phyloP scores from a whole-genome alignment of 2,113 vertebrate species.

The Indicator maculatus region DNA sequence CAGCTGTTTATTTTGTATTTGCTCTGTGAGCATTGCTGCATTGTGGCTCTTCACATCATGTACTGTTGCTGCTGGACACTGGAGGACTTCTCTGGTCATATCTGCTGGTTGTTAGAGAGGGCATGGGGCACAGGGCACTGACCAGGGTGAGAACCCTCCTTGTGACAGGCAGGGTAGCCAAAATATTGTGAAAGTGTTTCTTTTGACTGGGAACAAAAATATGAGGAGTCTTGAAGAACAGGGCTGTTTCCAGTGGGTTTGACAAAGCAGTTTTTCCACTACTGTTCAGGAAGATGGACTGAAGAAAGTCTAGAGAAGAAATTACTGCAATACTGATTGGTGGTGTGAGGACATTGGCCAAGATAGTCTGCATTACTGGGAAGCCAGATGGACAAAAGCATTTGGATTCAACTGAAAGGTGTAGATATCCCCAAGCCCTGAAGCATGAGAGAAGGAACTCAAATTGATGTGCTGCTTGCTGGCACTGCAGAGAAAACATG shows the following conservation, averaged over 20 bases:
- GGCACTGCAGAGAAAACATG: background rate
- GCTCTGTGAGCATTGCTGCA: background rate
- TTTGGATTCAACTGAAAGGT: background rate
- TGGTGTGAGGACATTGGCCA: background rate
- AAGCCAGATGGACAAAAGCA: background rate
- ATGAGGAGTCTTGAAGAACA: fast-evolving
- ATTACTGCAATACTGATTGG: background rate
- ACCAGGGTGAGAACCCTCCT: background rate
- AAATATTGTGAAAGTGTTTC: background rate
- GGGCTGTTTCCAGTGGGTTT: background rate
- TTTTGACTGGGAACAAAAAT: background rate
- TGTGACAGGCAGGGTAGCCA: background rate
- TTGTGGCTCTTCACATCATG: too few species aligned
- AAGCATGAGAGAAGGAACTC: background rate
- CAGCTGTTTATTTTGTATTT: background rate
- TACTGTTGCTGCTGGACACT: background rate
- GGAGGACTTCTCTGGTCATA: background rate
- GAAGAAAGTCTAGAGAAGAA: background rate
- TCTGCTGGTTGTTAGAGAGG: background rate
- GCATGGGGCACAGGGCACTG: background rate
- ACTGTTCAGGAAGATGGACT: background rate
- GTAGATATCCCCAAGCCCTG: background rate
- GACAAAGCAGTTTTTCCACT: background rate
- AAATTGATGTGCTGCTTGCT: background rate
- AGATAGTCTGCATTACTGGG: background rate